Evolutionary conservation across 53 echinoderm and acorn worm genomes (phyloP).

Genomic region (Stichopus horrens): DNA sequence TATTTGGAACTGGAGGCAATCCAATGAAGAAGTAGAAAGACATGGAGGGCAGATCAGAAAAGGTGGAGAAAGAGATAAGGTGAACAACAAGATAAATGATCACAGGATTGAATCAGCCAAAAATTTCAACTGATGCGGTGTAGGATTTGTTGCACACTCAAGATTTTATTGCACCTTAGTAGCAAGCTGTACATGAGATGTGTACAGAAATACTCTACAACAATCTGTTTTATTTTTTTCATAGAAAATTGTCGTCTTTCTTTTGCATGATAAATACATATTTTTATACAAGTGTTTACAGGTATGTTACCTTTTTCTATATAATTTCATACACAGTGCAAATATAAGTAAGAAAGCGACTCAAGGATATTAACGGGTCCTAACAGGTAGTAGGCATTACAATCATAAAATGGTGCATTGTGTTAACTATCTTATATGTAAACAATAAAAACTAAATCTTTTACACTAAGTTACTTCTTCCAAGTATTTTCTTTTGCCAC

Average conservation of each 20-base stretch:
- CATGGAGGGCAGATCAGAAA: no score
- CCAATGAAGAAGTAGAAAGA: no score
- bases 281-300: conserved; percentile 45
- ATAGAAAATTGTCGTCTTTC: conserved; percentile 38
- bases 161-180: conserved; percentile 49
- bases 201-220: conserved; percentile 50
- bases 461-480: background rate
- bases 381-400: background rate
- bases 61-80: no score
- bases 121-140: no score
- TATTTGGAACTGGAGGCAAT: no score
- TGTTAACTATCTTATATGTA: background rate
- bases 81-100: no score
- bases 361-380: background rate
- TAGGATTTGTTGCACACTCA: conserved; percentile 36
- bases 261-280: conserved; percentile 44
- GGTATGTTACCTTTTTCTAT: conserved; percentile 35
- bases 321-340: conserved; percentile 44
- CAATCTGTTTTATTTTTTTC: conserved; percentile 19
- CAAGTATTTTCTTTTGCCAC: no score
- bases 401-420: background rate
- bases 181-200: conserved; percentile 48
- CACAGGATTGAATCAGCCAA: no score
- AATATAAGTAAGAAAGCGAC: conserved; percentile 45
- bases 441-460: background rate